Conservation (phyloP, 2,888 invertebrate genomes). For the Spodoptera exigua region DNA sequence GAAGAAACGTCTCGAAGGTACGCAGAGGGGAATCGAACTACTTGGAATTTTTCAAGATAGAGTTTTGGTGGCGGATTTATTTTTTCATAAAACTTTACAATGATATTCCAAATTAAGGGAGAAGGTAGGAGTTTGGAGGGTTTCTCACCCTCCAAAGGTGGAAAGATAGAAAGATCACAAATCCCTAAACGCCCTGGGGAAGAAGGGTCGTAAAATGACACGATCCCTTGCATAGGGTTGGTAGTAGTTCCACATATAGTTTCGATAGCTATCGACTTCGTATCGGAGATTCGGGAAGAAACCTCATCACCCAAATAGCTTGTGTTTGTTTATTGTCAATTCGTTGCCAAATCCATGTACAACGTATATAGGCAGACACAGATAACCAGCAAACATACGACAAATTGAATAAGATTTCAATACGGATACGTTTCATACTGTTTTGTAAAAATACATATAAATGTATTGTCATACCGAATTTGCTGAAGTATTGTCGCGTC, state of each 20-base stretch:
- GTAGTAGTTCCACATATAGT: constrained; percentile 31
- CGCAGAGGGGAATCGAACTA: constrained; percentile 42
- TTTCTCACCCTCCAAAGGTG: constrained; percentile 26
- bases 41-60: constrained; percentile 22
- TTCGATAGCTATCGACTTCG: constrained; percentile 26
- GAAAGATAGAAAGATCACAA: constrained; percentile 38
- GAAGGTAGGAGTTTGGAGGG: constrained; percentile 17
- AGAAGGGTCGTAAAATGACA: constrained; percentile 50
- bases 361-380: not conserved
- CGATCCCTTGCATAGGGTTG: constrained; percentile 45
- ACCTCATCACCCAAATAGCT: constrained; percentile 39
- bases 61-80: constrained; percentile 34
- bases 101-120: constrained; percentile 45
- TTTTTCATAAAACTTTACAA: constrained; percentile 49
- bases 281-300: constrained; percentile 44
- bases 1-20: constrained; percentile 58
- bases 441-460: too few species aligned
- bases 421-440: too few species aligned
- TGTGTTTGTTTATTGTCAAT: constrained; percentile 29
- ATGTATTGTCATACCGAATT: too few species aligned
- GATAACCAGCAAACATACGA: too few species aligned
- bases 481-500: too few species aligned
- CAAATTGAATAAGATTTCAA: too few species aligned
- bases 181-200: constrained; percentile 52
- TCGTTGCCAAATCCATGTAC: constrained; percentile 14